phyloP scores from a whole-genome alignment of 2,888 invertebrate species.

The Drosophila cognata region DNA sequence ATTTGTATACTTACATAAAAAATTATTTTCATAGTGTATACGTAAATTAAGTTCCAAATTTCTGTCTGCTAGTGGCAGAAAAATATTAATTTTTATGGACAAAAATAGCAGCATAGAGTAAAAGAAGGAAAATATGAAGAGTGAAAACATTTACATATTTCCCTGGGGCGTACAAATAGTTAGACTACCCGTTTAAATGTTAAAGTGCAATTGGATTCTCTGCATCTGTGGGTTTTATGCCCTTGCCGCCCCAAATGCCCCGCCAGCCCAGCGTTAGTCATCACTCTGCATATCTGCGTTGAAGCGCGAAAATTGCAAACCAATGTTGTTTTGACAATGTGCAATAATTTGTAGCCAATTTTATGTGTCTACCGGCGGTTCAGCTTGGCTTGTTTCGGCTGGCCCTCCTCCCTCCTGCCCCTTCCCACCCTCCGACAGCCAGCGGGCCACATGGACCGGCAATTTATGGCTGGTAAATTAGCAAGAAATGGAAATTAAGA shows the following conservation, averaged over 20 bases:
- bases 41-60: not conserved
- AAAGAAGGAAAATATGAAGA: not conserved
- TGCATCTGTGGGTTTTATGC: conserved; percentile 24
- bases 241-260: conserved; percentile 4
- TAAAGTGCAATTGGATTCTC: conserved; percentile 47
- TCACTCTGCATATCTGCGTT: conserved; percentile 73
- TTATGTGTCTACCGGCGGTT: conserved; percentile 78
- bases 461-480: conserved; percentile 80
- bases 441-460: conserved; percentile 64
- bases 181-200: conserved; percentile 18
- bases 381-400: conserved; percentile 66
- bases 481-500: conserved; percentile 81
- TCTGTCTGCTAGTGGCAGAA: not conserved
- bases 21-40: not conserved
- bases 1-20: not conserved
- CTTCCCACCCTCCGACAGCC: not conserved
- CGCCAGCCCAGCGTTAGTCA: conserved; percentile 15
- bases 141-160: conserved; percentile 25
- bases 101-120: not conserved
- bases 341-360: conserved; percentile 82
- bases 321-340: conserved; percentile 84
- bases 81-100: not conserved
- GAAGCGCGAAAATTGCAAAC: conserved; percentile 84
- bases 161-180: conserved; percentile 42
- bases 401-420: not conserved